phyloP scores from a whole-genome alignment of 1,140 invertebrate species.

The Bilobella aurantiaca region DNA sequence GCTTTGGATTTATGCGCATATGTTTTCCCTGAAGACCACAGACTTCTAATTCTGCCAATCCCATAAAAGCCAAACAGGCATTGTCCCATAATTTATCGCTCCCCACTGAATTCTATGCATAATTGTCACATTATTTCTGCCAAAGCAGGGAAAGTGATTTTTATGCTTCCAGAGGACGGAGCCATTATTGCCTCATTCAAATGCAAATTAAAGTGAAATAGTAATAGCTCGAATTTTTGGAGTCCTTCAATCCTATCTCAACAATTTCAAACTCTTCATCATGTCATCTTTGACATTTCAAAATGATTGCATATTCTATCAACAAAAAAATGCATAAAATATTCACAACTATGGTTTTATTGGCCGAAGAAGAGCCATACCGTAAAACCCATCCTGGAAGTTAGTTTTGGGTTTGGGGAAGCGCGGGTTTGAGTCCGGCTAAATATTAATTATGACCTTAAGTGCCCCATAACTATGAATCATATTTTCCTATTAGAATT shows the following conservation, averaged over 20 bases:
- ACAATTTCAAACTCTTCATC: neutral
- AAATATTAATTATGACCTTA: no score
- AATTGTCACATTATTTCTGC: conserved; percentile 4
- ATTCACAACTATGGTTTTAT: no score
- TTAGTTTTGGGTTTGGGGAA: no score
- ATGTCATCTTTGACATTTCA: no score
- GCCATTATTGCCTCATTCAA: neutral
- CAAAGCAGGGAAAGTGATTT: neutral
- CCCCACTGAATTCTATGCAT: conserved; percentile 2
- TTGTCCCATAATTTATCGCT: neutral
- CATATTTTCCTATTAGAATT: no score
- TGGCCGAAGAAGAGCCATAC: no score
- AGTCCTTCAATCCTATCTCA: neutral
- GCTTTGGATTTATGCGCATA: no score
- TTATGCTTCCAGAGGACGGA: neutral
- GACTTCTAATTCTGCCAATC: neutral
- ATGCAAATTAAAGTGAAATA: neutral
- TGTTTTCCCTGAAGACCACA: neutral
- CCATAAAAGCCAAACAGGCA: neutral
- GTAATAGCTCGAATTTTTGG: neutral
- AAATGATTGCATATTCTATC: no score
- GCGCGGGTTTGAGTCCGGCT: no score
- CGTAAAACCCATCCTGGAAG: no score
- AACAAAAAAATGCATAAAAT: no score
- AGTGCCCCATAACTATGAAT: no score